Percentiles rank a stretch among this genome's conserved stretches.
Evolutionary conservation across 2,888 invertebrate species (phyloP).

Genomic region (Pachliopta kotzebuea): DNA sequence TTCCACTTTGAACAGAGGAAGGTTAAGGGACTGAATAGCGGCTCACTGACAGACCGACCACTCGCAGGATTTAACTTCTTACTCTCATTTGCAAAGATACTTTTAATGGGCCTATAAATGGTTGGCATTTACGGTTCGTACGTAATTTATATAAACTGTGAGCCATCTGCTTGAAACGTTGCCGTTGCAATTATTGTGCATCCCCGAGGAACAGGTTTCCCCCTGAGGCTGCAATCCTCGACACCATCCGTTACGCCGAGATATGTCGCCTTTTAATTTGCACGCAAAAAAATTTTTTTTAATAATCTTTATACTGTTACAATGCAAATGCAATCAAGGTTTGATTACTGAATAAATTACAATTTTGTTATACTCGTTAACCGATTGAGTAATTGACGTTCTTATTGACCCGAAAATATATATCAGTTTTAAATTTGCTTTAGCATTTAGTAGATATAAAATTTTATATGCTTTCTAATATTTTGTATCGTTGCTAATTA

Average conservation of each 20-base stretch:
- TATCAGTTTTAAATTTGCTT: too few species aligned
- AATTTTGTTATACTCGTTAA: not conserved
- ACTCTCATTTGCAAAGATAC: constrained; percentile 22
- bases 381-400: too few species aligned
- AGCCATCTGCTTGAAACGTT: constrained; percentile 28
- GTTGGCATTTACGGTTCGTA: constrained; percentile 27
- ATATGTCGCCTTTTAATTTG: constrained; percentile 6
- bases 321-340: not conserved
- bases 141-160: constrained; percentile 27
- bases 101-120: constrained; percentile 21
- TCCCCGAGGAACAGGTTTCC: constrained; percentile 22
- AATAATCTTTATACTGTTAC: not conserved
- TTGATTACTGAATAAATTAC: not conserved
- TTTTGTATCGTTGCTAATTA: too few species aligned
- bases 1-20: constrained; percentile 3
- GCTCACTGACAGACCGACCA: not conserved
- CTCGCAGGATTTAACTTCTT: constrained; percentile 15
- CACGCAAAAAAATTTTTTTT: not conserved
- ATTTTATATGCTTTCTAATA: too few species aligned
- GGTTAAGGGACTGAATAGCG: constrained; percentile 2
- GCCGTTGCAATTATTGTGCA: constrained; percentile 22
- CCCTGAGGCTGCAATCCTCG: constrained; percentile 24
- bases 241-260: constrained; percentile 9
- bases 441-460: too few species aligned
- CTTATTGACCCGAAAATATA: too few species aligned